A percentile compares a stretch with the other conserved stretches of the same genome.
These are phyloP conservation scores for Calliphora vicina DNA, from an alignment of 1,140 invertebrate species.

Conservation along the genomic window DNA sequence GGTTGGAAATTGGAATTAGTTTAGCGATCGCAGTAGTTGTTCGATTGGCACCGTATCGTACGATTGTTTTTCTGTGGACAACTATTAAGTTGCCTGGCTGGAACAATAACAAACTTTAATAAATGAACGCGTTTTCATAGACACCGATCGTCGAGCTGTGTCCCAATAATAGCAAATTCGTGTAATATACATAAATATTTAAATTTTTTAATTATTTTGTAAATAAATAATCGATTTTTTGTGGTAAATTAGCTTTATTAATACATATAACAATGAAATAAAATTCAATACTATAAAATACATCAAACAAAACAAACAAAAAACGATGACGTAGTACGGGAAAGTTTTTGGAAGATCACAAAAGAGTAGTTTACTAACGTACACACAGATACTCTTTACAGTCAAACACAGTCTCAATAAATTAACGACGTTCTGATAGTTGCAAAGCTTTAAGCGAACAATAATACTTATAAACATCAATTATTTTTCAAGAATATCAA, in stretches of 20 bases:
- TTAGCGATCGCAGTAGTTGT: slow-evolving; percentile 19
- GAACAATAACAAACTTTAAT: not conserved
- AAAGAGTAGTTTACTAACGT: not conserved
- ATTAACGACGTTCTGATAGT: not conserved
- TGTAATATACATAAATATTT: not conserved
- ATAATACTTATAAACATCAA: not conserved
- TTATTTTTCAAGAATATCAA: too few relatives aligned
- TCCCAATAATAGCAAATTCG: not conserved
- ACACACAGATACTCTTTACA: not conserved
- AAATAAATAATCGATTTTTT: not conserved
- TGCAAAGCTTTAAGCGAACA: too few relatives aligned
- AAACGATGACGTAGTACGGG: not conserved
- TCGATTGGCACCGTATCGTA: slow-evolving; percentile 18
- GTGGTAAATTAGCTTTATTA: not conserved
- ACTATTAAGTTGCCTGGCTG: not conserved
- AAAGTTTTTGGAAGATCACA: not conserved
- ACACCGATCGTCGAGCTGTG: not conserved
- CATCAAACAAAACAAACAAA: not conserved
- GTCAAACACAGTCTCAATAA: not conserved
- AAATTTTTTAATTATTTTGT: not conserved
- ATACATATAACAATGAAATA: not conserved
- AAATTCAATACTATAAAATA: not conserved
- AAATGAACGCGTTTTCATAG: not conserved
- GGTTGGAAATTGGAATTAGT: slow-evolving; percentile 29
- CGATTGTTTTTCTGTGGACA: not conserved